Evolutionary conservation across 1,140 invertebrate species (phyloP).

Genomic region (Drosophila busckii): DNA sequence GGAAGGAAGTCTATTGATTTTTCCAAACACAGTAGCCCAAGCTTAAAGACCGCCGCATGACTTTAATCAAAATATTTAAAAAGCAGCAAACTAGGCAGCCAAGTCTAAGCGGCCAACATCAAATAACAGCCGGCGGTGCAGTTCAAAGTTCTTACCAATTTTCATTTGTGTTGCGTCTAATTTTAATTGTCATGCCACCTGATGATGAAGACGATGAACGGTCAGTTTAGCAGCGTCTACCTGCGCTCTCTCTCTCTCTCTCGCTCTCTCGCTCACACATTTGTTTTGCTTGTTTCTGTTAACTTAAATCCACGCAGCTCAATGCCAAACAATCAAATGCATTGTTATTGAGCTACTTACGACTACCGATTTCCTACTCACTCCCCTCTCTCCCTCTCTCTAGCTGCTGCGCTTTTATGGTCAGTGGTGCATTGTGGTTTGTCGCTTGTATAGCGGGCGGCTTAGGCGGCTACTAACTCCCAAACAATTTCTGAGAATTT

Average conservation of each 20-base stretch:
- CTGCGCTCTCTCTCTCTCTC: slow-evolving; percentile 46
- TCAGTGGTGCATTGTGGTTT: slow-evolving; percentile 48
- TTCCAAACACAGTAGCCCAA: slow-evolving; percentile 14
- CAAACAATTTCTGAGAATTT: slow-evolving; percentile 61
- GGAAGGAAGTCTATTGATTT: slow-evolving; percentile 76
- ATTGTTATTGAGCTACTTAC: slow-evolving; percentile 43
- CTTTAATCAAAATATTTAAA: slow-evolving; percentile 76
- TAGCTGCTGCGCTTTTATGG: slow-evolving; percentile 45
- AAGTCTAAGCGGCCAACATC: slow-evolving; percentile 39
- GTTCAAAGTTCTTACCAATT: slow-evolving; percentile 73
- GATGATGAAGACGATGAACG: slow-evolving; percentile 54
- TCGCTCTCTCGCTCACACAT: slow-evolving; percentile 52
- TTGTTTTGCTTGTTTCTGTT: slow-evolving; percentile 15
- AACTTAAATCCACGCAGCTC: slow-evolving; percentile 37
- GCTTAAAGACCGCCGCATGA: slow-evolving; percentile 45
- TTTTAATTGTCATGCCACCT: slow-evolving; percentile 78
- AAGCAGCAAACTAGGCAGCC: slow-evolving; percentile 18
- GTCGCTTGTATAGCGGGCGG: slow-evolving; percentile 19
- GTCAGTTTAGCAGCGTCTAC: slow-evolving; percentile 19
- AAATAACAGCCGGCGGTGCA: slow-evolving; percentile 40
- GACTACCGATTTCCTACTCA: slow-evolving; percentile 39
- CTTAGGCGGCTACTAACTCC: slow-evolving; percentile 10
- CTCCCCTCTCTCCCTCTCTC: not conserved
- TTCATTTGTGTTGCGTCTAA: slow-evolving; percentile 71
- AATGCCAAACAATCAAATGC: slow-evolving; percentile 24